Base-by-base conservation (phyloP, 2,113 vertebrate genomes). In the Crocuta crocuta region DNA sequence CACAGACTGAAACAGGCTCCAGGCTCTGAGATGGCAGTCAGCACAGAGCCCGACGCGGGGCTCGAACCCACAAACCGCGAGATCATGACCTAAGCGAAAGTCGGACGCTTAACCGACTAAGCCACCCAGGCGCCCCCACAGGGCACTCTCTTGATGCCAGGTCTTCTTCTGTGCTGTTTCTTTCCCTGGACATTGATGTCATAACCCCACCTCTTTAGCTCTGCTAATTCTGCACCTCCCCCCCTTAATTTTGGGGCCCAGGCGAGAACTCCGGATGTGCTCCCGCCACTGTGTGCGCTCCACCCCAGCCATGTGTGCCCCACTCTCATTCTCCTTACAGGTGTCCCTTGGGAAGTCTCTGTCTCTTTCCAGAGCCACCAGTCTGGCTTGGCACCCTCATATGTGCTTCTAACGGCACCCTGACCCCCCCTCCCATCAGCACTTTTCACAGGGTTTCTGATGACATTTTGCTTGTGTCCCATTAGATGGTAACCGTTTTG, bases 251-350 rank as follows among this genome's bases (percentile, higher is more conserved):
- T 58, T 2, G 33, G 79, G 7, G 23, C 80, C 53, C 35, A 12
- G n/a, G 53, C 12, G 21, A 12, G 1, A 19, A 3, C 48, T 53
- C 48, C 16, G 2, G 48, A 31, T 2, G 74, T 16, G 28, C 8
- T 33, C 28, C 7, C 8, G 16, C 50, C 17, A 33, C 31, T 3
- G 9, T 0, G 5, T 1, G 4, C 8, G 39, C 10, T 48, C 61
- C 28, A 10, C 39, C 26, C 28, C 28, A 33, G 83, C 83, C 43
- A 5, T 12, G 11, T n/a, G 63, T 19, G 7, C 6, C 0, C 3
- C 0, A 16, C 16, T 45, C 53, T n/a, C 65, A 43, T 50, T 65
- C 58, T 73, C 79, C 81, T 79, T 58, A 17, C 1, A 43, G 17
- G 65, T 24, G 10, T 61, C 10, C 35, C 26, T 43, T 53, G 33